phyloP scores from a whole-genome alignment of 2,888 invertebrate genomes.

The Auanema sp. region DNA sequence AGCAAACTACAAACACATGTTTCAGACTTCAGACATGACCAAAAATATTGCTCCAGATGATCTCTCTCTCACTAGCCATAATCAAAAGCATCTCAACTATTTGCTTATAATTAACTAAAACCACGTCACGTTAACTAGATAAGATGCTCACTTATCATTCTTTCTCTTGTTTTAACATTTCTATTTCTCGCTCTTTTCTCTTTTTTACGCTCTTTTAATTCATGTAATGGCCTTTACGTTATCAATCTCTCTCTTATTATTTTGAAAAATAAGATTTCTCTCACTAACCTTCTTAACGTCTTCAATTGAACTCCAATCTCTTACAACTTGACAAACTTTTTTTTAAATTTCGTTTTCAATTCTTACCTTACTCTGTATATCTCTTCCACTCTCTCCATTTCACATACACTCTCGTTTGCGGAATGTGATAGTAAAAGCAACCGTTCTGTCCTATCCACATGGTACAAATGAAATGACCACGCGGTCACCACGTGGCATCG shows the following conservation, averaged over 20 bases:
- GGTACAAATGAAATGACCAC: too few species aligned
- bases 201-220: constrained; percentile 8
- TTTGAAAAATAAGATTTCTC: too few species aligned
- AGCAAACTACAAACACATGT: constrained; percentile 2
- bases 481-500: too few species aligned
- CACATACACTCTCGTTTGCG: background rate
- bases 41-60: too few species aligned
- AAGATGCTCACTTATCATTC: too few species aligned
- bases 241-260: too few species aligned
- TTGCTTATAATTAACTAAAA: too few species aligned
- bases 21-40: too few species aligned
- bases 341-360: constrained; percentile 8
- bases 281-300: constrained; percentile 11
- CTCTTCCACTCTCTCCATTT: background rate
- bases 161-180: too few species aligned
- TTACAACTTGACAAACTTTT: background rate
- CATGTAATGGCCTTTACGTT: background rate
- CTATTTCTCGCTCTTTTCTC: background rate
- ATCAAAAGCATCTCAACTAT: too few species aligned
- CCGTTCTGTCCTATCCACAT: background rate
- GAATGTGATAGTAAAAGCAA: background rate
- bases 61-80: too few species aligned
- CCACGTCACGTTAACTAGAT: too few species aligned
- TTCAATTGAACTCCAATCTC: background rate
- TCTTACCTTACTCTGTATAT: background rate